Evolutionary conservation across 2,797 vertebrate species (phyloP), one percentile per base, ranked within the genome.

Genomic region (Pangasius djambal): DNA sequence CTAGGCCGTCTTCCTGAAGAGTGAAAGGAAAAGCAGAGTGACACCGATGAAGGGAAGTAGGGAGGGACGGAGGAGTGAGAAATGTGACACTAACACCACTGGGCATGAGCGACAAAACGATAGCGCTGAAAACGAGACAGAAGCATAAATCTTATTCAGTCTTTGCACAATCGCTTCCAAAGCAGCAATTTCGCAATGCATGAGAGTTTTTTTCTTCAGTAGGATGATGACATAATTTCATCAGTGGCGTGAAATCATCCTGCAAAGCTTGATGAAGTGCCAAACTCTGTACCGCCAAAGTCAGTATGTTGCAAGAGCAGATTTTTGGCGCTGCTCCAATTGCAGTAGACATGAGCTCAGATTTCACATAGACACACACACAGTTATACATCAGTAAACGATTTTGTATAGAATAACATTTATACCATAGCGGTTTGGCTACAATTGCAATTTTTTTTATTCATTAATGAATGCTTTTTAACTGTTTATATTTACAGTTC

Each of bases 21-120:
- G 83, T 87, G 61, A 85, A 90, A 87, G 77, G 31, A 90, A 87
- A 91, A 88, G 25, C 44, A 88, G 52, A 88, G 20, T 81, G 18
- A 18, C 2, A 12, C 67, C 13, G 31, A 37, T 40, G 15, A 12
- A 87, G 87, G 57, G 75, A 65, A 55, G 31, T 28, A 81, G 20
- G 31, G 83, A 78, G 34, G 52, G 75, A 67, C 57, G 10, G 74
- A 85, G 74, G 82, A 81, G 55, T 12, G 72, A 83, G 84, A 90
- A 85, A 79, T 50, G 57, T 28, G 25, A 77, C 59, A 83, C 67
- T 72, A 34, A 83, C 34, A 5, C 85, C 18, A 12, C 6, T 44
- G 5, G 25, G 10, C 78, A 77, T 2, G 16, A 48, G 59, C 61
- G 52, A 82, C 77, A 28, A 89, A 87, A 77, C 25, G 72, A 69